Base-by-base conservation (phyloP, 2,797 vertebrate species). In the Brachyrhaphis roseni region DNA sequence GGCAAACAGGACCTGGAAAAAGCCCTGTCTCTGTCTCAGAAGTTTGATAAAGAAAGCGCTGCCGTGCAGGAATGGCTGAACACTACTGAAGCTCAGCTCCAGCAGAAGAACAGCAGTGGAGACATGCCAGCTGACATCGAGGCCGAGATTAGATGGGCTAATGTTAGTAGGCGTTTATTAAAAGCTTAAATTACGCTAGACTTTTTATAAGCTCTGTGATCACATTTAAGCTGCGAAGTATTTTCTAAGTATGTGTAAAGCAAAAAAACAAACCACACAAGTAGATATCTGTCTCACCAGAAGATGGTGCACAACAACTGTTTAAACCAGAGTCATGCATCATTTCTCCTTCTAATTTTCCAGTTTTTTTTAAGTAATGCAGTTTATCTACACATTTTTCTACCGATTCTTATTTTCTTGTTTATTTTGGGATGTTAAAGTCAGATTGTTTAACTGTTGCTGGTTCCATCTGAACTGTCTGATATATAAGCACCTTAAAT, bases 1-100 rank as follows among this genome's bases (percentile, higher is more conserved):
- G 97, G 98, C 8, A 99, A 99, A 78, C 98, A 99, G 92, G 97
- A 98, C 77, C 94, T 99, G 1, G 98, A 99, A 86, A 97, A 97
- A 87, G 97, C 98, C 26, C 91, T 97, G 12, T 95, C 96, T 72
- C 91, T 99, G 76, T 96, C 98, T 71, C 95, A 96, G 70, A 97
- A 94, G 89, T 94, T 98, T 90, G 97, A 92, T 84, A 98, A 97
- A 87, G 97, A 99, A 70, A 94, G 94, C 18, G 47, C 91, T 0
- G 83, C 89, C 31, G 94, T 99, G 79, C 97, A 96, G 31, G 97
- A 97, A 71, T 99, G 98, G 98, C 95, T 99, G 62, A 91, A 88
- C 47, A 82, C 90, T 45, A 97, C 93, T 0, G 97, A 98, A 89
- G 87, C 94, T 3, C 95, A 96, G 62, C 90, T 99, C 0, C 97